Evolutionary conservation across 2,888 invertebrate genomes (phyloP), one percentile per base, ranked within the genome.

Genomic region (Tolmerus cingulatus): DNA sequence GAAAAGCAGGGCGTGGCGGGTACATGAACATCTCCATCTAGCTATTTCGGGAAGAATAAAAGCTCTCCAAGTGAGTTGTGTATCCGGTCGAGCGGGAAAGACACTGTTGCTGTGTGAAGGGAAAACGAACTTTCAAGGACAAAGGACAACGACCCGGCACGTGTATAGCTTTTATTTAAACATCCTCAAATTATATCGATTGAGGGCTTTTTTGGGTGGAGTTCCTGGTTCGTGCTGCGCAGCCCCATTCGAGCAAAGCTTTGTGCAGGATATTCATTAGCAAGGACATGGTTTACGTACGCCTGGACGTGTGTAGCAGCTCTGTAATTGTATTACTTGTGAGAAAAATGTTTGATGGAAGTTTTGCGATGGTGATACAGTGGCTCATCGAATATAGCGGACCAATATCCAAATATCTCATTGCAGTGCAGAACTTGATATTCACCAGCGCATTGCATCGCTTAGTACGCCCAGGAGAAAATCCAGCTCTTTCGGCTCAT

Each of bases 61-160:
- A 66, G 66, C 66, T 66, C 66, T 14, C 27, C 66, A 27, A 27
- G 27, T 12, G 23, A 23, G 23, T 3, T 66, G 27, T 27, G 27
- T 57, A 19, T 19, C 57, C 57, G 14, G 7, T 57, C 23, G 57
- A 23, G 5, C 66, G 19, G 66, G 66, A 27, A 9, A 66, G 3
- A 66, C 66, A 27, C 66, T 66, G 66, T 66, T 76, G 57, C 74
- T 84, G 81, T 46, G 40, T 81, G 81, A 8, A 55, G 43, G 43
- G 85, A 43, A 43, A 14, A 74, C 46, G 85, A 74, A 85, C 85
- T 85, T 85, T 85, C 85, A 85, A 85, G 85, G 85, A 74, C 85
- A 85, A 74, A 43, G 85, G 37, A 74, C 85, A n/a, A 46, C 66
- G 74, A 85, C 74, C 85, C 19, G 74, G 9, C 74, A 85, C 85